Conservation (phyloP, 2,797 vertebrate species). For the Sebastes glaucus region DNA sequence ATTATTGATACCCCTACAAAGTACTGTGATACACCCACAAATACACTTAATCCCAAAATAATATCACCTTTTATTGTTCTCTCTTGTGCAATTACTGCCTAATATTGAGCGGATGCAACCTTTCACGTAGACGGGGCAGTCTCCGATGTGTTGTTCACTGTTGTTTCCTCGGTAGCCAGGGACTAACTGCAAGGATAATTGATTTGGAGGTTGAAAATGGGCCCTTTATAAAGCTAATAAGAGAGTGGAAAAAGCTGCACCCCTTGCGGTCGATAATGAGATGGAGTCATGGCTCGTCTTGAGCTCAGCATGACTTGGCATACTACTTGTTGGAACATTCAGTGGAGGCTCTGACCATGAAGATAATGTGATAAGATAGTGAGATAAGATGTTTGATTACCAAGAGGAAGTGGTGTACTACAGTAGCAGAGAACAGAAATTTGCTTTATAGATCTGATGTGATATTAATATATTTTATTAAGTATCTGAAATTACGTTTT, state of each 20-base stretch:
- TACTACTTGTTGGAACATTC: not conserved
- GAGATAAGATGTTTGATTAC: not conserved
- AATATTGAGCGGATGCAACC: not conserved
- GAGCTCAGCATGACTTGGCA: conserved; percentile 35
- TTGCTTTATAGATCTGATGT: not conserved
- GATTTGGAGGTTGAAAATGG: conserved; percentile 15
- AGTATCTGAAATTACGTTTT: not conserved
- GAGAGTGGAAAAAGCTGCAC: conserved; percentile 6
- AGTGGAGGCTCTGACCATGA: not conserved
- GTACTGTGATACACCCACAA: not conserved
- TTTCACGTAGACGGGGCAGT: not conserved
- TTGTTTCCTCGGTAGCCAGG: not conserved
- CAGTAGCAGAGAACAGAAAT: not conserved
- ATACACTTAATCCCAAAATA: not conserved
- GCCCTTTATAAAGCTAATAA: conserved; percentile 5
- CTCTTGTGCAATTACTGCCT: not conserved
- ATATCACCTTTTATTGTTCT: not conserved
- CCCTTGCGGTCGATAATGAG: conserved; percentile 30
- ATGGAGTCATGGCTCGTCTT: conserved; percentile 4
- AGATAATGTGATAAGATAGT: not conserved
- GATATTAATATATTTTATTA: not conserved
- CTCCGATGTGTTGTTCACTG: not conserved
- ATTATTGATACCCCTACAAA: not conserved
- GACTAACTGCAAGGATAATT: conserved; percentile 1
- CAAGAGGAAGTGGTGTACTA: not conserved